Evolutionary conservation across 1,140 invertebrate genomes (phyloP).

Genomic region (Musca domestica): DNA sequence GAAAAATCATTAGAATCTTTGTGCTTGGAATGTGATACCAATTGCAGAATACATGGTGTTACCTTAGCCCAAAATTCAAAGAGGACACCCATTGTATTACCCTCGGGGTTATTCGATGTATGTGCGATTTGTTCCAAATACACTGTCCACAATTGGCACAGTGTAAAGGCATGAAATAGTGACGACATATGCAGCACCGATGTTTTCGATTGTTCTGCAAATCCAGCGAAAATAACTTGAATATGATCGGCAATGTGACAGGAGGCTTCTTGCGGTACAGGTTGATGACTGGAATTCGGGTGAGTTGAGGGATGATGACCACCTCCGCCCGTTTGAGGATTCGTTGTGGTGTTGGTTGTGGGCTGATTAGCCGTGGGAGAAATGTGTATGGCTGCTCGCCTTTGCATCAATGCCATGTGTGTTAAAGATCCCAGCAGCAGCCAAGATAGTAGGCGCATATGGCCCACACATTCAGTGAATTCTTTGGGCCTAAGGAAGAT

Average conservation of each 20-base stretch:
- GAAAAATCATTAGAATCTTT: conserved; percentile 41
- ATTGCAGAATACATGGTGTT: conserved; percentile 89
- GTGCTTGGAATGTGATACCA: conserved; percentile 90
- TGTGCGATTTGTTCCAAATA: conserved; percentile 90
- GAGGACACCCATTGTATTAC: conserved; percentile 78
- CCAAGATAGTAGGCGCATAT: conserved; percentile 94
- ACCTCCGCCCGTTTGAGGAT: neutral
- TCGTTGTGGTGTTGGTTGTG: neutral
- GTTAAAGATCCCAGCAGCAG: conserved; percentile 89
- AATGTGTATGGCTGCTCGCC: conserved; percentile 35
- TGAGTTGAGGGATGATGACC: conserved; percentile 34
- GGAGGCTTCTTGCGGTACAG: conserved; percentile 92
- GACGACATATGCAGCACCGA: conserved; percentile 91
- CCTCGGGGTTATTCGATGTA: conserved; percentile 66
- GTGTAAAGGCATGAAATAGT: conserved; percentile 76
- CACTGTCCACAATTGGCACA: conserved; percentile 95
- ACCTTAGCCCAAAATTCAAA: conserved; percentile 99
- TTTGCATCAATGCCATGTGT: conserved; percentile 64
- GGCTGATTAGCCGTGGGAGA: conserved; percentile 29
- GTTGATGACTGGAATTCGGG: conserved; percentile 64
- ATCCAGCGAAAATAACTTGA: conserved; percentile 91
- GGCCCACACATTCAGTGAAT: conserved; percentile 92
- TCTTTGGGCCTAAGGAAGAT: conserved; percentile 76
- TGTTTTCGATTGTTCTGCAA: conserved; percentile 92
- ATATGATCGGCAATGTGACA: conserved; percentile 96